Conservation (phyloP, 2,113 vertebrate species). For the Cettia cetti region DNA sequence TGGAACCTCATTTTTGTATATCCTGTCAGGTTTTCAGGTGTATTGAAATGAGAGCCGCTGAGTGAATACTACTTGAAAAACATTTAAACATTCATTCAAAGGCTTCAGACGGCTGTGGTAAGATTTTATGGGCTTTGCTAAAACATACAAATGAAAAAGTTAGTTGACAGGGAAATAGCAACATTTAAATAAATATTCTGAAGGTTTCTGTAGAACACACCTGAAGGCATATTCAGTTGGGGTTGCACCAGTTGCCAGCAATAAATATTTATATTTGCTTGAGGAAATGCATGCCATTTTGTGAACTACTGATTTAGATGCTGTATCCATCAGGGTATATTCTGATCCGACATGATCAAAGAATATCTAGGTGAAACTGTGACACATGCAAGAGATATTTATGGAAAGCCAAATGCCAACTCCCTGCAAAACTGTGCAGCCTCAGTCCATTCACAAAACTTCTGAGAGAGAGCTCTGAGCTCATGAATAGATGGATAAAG, state of each 20-base stretch:
- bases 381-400: neutral
- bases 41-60: neutral
- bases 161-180: neutral
- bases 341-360: neutral
- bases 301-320: neutral
- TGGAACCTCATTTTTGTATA: slow-evolving; percentile 28
- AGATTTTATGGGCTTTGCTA: neutral
- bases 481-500: neutral
- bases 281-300: neutral
- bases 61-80: neutral
- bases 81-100: neutral
- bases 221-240: neutral
- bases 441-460: neutral
- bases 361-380: neutral
- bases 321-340: neutral
- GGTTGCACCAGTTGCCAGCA: neutral
- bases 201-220: neutral
- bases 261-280: neutral
- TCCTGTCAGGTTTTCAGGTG: slow-evolving; percentile 26
- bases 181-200: slow-evolving; percentile 10
- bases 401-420: neutral
- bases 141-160: neutral
- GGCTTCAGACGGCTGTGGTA: neutral
- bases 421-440: neutral
- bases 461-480: neutral